These are phyloP conservation scores for Halcyon chelicuti DNA, from an alignment of 2,797 vertebrate genomes.

Conservation along the genomic window DNA sequence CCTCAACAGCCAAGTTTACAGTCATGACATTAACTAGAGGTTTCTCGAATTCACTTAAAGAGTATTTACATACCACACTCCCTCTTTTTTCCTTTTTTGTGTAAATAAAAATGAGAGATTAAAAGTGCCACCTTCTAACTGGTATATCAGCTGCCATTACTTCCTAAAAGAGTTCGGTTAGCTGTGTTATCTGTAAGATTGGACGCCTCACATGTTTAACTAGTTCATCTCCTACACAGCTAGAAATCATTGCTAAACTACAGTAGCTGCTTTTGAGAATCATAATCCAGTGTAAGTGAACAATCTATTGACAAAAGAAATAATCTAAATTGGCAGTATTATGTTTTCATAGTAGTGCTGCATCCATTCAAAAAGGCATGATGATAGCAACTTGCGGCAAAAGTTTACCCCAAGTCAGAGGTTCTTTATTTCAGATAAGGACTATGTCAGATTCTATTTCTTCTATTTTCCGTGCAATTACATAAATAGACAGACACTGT, in stretches of 20 bases:
- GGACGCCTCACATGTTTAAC: neutral
- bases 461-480: conserved; percentile 57
- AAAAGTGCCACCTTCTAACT: conserved; percentile 45
- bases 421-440: conserved; percentile 58
- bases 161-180: conserved; percentile 4
- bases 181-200: neutral
- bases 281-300: conserved; percentile 7
- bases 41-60: conserved; percentile 3
- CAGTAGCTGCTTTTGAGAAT: conserved; percentile 37
- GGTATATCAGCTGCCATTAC: conserved; percentile 45
- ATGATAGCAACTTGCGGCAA: conserved; percentile 52
- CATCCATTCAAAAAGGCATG: conserved; percentile 44
- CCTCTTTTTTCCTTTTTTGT: neutral
- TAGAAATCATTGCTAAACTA: neutral
- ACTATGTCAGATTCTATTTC: conserved; percentile 55
- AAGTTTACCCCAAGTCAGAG: conserved; percentile 55
- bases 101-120: conserved; percentile 5
- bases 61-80: conserved; percentile 50
- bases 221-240: conserved; percentile 2
- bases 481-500: conserved; percentile 68
- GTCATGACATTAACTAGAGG: conserved; percentile 45
- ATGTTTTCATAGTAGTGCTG: conserved; percentile 7
- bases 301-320: conserved; percentile 3
- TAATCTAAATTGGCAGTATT: neutral
- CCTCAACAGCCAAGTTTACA: conserved; percentile 59